phyloP scores from a whole-genome alignment of 1,140 invertebrate genomes.

The Choristoneura fumiferana region DNA sequence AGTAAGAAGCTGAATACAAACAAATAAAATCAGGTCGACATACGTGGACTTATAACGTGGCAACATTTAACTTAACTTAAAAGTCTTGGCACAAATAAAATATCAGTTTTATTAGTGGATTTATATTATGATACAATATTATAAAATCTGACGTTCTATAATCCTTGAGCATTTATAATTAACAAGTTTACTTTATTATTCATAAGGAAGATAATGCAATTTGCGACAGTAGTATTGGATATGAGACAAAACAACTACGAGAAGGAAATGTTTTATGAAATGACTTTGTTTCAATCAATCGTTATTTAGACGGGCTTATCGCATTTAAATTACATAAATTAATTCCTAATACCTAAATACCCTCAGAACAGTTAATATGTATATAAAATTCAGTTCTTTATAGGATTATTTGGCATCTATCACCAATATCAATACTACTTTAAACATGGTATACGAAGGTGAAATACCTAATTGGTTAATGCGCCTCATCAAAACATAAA shows the following conservation, averaged over 20 bases:
- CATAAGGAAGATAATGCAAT: conserved; percentile 26
- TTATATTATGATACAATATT: conserved; percentile 19
- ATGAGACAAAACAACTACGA: conserved; percentile 23
- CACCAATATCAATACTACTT: conserved; percentile 71
- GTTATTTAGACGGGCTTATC: conserved; percentile 42
- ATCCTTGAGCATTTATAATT: conserved; percentile 34
- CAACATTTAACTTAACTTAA: conserved; percentile 56
- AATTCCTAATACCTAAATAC: conserved; percentile 72
- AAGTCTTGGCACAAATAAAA: conserved; percentile 72
- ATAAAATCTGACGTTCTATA: conserved; percentile 9
- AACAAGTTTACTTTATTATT: conserved; percentile 29
- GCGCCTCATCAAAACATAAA: conserved; percentile 63
- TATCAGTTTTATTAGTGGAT: conserved; percentile 33
- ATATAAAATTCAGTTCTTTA: conserved; percentile 80
- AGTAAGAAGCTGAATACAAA: conserved; percentile 43
- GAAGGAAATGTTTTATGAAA: conserved; percentile 34
- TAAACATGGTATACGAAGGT: conserved; percentile 71
- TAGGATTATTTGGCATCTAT: conserved; percentile 78
- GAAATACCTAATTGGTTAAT: conserved; percentile 68
- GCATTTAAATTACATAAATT: conserved; percentile 67
- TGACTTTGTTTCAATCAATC: conserved; percentile 22
- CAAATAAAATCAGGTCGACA: conserved; percentile 27
- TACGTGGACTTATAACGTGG: conserved; percentile 39
- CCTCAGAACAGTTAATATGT: conserved; percentile 77
- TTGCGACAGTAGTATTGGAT: not conserved